A percentile compares a stretch with the other conserved stretches of the same genome.
phyloP scores from a whole-genome alignment of 2,797 vertebrate genomes.

The Hapalemur alaotrensis region DNA sequence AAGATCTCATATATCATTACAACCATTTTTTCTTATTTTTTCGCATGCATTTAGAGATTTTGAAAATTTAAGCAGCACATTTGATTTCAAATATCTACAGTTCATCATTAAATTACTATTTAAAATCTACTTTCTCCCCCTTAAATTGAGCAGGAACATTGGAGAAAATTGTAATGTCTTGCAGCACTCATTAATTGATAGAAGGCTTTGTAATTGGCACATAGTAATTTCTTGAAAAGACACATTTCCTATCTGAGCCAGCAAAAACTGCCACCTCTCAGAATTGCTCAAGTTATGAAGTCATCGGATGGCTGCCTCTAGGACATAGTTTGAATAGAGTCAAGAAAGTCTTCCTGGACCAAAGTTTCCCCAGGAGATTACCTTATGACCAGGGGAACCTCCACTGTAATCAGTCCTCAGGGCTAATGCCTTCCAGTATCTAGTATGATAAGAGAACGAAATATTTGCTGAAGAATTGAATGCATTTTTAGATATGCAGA shows the following conservation, averaged over 20 bases:
- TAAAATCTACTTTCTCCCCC: background rate
- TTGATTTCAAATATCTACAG: background rate
- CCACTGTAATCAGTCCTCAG: background rate
- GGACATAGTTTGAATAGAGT: background rate
- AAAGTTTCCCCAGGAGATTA: background rate
- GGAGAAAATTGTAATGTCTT: background rate
- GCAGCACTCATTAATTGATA: background rate
- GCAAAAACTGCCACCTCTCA: background rate
- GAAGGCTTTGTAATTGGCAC: background rate
- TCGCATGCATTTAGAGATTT: background rate
- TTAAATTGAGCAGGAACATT: background rate
- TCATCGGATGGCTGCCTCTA: background rate
- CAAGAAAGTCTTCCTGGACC: background rate
- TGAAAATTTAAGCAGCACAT: background rate
- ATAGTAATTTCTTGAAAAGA: background rate
- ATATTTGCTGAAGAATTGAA: constrained; percentile 45
- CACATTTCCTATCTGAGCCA: background rate
- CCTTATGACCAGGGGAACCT: background rate
- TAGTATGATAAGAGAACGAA: background rate
- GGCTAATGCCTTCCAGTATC: background rate
- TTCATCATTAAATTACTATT: background rate
- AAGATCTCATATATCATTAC: background rate
- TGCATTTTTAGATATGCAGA: constrained; percentile 47
- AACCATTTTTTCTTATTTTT: background rate
- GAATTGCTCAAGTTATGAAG: background rate